phyloP scores from a whole-genome alignment of 2,888 invertebrate genomes.

The Zele albiditarsus region DNA sequence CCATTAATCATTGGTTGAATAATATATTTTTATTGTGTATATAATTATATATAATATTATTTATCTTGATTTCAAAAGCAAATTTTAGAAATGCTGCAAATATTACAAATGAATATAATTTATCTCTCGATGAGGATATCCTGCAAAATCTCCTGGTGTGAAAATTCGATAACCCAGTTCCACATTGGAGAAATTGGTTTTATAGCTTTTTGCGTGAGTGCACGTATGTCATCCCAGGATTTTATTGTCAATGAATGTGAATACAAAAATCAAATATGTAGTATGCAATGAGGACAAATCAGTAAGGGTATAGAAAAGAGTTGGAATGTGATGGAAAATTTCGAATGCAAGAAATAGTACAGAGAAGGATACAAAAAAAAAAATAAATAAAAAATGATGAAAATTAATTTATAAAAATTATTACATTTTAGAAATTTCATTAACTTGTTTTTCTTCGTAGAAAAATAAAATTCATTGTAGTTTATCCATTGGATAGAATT shows the following conservation, averaged over 20 bases:
- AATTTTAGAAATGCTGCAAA: too few species aligned
- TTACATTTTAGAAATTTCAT: too few species aligned
- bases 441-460: too few species aligned
- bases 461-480: too few species aligned
- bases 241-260: not conserved
- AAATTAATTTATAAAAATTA: not conserved
- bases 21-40: not conserved
- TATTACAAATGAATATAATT: too few species aligned
- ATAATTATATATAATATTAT: not conserved
- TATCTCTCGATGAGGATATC: not conserved
- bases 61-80: not conserved
- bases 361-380: not conserved
- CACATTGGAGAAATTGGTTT: slow-evolving; percentile 45
- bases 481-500: too few species aligned
- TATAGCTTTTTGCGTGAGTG: slow-evolving; percentile 37
- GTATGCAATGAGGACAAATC: not conserved
- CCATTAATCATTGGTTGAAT: too few species aligned
- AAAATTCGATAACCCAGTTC: slow-evolving; percentile 51
- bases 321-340: not conserved
- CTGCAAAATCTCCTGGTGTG: slow-evolving; percentile 5
- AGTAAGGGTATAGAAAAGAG: not conserved
- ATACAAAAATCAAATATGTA: not conserved
- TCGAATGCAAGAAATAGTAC: not conserved
- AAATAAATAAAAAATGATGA: not conserved
- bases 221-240: not conserved